Evolutionary conservation across 1,140 invertebrate species (phyloP).

Genomic region (Saccostrea glomerata): DNA sequence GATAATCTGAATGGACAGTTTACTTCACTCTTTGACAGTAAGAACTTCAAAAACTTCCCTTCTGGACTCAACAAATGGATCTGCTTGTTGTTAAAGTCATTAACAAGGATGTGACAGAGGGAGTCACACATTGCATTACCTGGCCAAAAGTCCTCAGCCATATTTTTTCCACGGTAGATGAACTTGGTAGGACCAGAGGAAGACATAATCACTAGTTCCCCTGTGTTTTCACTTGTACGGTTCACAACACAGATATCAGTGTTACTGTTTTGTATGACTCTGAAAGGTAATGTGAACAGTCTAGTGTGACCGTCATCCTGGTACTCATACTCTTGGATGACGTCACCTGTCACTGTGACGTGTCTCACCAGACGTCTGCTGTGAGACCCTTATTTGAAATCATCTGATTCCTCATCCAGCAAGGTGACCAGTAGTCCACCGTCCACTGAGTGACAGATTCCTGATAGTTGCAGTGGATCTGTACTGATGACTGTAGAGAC

Average conservation of each 20-base stretch:
- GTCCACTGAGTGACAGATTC: not conserved
- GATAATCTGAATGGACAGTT: not conserved
- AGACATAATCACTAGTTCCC: not conserved
- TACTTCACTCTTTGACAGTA: not conserved
- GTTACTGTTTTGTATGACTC: no score
- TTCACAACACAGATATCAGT: no score
- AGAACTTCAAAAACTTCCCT: not conserved
- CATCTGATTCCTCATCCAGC: not conserved
- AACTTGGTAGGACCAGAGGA: not conserved
- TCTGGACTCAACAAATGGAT: not conserved
- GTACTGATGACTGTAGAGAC: not conserved
- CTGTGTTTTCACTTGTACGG: not conserved
- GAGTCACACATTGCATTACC: no score
- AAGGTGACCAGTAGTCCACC: not conserved
- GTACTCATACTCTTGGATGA: not conserved
- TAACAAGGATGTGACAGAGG: not conserved
- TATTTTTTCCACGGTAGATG: not conserved
- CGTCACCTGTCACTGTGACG: not conserved
- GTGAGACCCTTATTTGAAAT: not conserved
- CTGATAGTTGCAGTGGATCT: no score
- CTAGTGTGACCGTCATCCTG: not conserved
- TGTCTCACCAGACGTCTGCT: not conserved
- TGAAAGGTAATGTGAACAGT: not conserved
- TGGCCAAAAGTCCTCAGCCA: not conserved
- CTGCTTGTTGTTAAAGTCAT: not conserved